Percentiles rank a stretch among this genome's conserved stretches.
Evolutionary conservation across 2,888 invertebrate species (phyloP).

Genomic region (Gandaritis pyraliata): DNA sequence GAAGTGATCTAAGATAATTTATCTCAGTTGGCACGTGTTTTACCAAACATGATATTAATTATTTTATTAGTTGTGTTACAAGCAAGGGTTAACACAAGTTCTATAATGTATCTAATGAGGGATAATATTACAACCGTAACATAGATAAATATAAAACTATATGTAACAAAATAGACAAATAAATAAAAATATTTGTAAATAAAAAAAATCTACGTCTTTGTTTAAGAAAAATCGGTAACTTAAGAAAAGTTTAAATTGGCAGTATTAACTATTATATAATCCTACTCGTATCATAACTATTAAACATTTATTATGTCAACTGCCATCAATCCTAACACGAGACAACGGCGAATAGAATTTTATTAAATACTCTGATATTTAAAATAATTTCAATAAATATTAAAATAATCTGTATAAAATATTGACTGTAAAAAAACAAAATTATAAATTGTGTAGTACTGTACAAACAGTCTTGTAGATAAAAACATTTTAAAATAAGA

Average conservation of each 20-base stretch:
- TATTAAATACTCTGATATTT: constrained; percentile 69
- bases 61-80: constrained; percentile 80
- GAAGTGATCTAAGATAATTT: too few species aligned
- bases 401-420: constrained; percentile 67
- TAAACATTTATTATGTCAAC: constrained; percentile 59
- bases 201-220: constrained; percentile 71
- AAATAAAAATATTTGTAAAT: constrained; percentile 53
- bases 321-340: constrained; percentile 70
- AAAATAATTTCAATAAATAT: constrained; percentile 72
- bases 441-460: constrained; percentile 72
- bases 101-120: constrained; percentile 52
- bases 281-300: constrained; percentile 57
- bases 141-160: constrained; percentile 50
- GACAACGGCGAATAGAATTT: constrained; percentile 67
- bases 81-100: constrained; percentile 82
- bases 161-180: constrained; percentile 54
- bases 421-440: constrained; percentile 71
- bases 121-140: constrained; percentile 50
- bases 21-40: constrained; percentile 18
- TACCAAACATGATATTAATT: constrained; percentile 66
- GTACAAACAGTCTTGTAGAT: constrained; percentile 73
- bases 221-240: constrained; percentile 79
- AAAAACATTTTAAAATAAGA: constrained; percentile 61
- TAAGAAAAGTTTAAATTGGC: constrained; percentile 70
- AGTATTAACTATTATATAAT: constrained; percentile 64